Percentiles rank a stretch among this genome's conserved stretches.
These are phyloP conservation scores for Amphiura filiformis DNA, from an alignment of 35 echinoderm and acorn worm genomes.

Conservation along the genomic window DNA sequence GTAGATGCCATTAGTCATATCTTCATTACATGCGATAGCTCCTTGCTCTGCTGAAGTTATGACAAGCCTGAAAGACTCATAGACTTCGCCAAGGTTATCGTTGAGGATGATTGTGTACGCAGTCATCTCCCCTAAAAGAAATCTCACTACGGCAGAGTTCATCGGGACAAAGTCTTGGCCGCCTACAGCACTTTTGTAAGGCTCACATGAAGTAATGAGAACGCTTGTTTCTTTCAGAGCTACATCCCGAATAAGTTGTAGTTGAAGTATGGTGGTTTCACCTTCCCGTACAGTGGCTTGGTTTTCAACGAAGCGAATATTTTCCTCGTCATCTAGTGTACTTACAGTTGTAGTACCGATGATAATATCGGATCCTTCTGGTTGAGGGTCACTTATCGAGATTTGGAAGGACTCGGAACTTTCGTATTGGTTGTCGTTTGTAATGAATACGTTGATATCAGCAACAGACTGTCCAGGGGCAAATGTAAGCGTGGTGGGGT, in stretches of 20 bases:
- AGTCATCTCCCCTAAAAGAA: not conserved
- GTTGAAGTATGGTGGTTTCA: not conserved
- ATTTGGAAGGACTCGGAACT: not conserved
- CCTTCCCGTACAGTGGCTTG: not conserved
- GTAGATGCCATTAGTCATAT: not conserved
- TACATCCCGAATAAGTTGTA: not conserved
- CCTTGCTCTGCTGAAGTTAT: not conserved
- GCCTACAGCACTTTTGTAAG: not conserved
- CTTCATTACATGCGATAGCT: not conserved
- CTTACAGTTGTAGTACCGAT: not conserved
- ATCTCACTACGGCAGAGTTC: not conserved
- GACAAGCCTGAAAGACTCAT: not conserved
- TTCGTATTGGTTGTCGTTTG: not conserved
- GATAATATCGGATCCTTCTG: not conserved
- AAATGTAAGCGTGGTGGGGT: not conserved
- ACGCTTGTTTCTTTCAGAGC: not conserved
- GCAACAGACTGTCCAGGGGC: not conserved
- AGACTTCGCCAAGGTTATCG: not conserved
- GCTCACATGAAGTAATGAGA: not conserved
- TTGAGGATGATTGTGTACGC: not conserved
- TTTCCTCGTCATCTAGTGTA: not conserved
- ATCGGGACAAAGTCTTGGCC: too few relatives aligned
- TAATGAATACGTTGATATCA: not conserved
- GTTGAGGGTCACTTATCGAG: not conserved
- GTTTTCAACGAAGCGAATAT: not conserved